Conservation (phyloP, 64 coral and sea anemone species). For the Anthopleura sola region DNA sequence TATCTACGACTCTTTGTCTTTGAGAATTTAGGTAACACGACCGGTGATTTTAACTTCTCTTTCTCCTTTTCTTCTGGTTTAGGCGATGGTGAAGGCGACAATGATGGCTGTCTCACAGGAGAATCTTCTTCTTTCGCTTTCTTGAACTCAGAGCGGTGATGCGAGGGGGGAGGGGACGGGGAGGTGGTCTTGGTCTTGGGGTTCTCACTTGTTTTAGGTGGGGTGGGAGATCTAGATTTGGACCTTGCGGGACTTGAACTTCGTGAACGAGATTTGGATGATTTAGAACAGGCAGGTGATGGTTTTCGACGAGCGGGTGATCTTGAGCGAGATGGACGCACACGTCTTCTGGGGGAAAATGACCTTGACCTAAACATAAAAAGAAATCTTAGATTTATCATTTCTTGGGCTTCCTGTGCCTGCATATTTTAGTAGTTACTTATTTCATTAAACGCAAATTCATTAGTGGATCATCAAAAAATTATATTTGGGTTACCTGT, state of each 20-base stretch:
- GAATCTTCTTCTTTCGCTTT: conserved; percentile 67
- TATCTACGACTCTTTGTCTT: conserved; percentile 87
- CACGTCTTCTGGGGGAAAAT: not conserved
- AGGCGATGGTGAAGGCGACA: conserved; percentile 58
- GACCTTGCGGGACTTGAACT: conserved; percentile 16
- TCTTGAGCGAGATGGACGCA: conserved; percentile 22
- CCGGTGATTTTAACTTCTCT: conserved; percentile 70
- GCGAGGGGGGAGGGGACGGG: conserved; percentile 73
- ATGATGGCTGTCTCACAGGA: conserved; percentile 69
- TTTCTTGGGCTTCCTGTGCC: not conserved
- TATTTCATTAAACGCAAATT: not conserved
- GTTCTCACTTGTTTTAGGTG: conserved; percentile 10
- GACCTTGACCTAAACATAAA: not conserved
- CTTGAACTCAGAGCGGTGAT: conserved; percentile 81
- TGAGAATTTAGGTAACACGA: conserved; percentile 70
- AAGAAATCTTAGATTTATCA: not conserved
- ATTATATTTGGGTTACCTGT: no score
- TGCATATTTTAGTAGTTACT: no score
- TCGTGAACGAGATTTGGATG: conserved; percentile 17
- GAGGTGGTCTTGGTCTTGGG: conserved; percentile 15
- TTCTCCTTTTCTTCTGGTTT: conserved; percentile 71
- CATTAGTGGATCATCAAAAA: not conserved
- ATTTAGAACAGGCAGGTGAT: not conserved
- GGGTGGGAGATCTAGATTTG: conserved; percentile 50
- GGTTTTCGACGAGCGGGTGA: conserved; percentile 33